Conservation (phyloP, 2,888 invertebrate genomes). For the Marasmarcha lunaedactyla region DNA sequence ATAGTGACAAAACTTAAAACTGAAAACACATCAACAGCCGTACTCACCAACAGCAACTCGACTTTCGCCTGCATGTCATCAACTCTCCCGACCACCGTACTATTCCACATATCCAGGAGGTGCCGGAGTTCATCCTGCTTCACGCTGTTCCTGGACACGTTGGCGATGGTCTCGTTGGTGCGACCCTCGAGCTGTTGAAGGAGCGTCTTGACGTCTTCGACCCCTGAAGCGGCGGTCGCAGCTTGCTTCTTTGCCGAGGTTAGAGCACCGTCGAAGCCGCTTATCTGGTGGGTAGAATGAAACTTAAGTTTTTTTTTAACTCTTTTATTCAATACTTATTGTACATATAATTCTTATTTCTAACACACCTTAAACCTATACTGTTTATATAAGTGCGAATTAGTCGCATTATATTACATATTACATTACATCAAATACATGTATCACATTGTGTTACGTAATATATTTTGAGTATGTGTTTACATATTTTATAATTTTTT, state of each 20-base stretch:
- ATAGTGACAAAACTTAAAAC: too few relatives aligned
- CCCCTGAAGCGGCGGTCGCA: constrained; percentile 40
- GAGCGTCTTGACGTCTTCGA: constrained; percentile 43
- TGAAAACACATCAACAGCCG: too few relatives aligned
- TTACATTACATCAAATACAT: too few relatives aligned
- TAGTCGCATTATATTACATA: too few relatives aligned
- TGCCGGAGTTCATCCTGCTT: constrained; percentile 33
- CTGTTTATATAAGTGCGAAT: too few relatives aligned
- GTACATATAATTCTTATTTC: too few relatives aligned
- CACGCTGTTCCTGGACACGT: constrained; percentile 33
- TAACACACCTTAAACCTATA: too few relatives aligned
- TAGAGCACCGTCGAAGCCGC: constrained; percentile 51
- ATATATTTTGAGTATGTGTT: too few relatives aligned
- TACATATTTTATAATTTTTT: too few relatives aligned
- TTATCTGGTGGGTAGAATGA: constrained; percentile 43
- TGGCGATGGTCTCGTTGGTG: constrained; percentile 49
- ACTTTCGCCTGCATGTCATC: constrained; percentile 40
- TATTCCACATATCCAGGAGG: constrained; percentile 34
- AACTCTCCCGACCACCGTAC: constrained; percentile 35
- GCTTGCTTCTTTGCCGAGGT: constrained; percentile 50
- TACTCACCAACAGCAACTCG: constrained; percentile 44
- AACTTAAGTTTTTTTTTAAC: constrained; percentile 1
- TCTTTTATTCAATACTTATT: too few relatives aligned
- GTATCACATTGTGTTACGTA: too few relatives aligned
- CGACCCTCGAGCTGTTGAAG: constrained; percentile 41